phyloP scores from a whole-genome alignment of 1,140 invertebrate genomes.

The Hycleus phaleratus region DNA sequence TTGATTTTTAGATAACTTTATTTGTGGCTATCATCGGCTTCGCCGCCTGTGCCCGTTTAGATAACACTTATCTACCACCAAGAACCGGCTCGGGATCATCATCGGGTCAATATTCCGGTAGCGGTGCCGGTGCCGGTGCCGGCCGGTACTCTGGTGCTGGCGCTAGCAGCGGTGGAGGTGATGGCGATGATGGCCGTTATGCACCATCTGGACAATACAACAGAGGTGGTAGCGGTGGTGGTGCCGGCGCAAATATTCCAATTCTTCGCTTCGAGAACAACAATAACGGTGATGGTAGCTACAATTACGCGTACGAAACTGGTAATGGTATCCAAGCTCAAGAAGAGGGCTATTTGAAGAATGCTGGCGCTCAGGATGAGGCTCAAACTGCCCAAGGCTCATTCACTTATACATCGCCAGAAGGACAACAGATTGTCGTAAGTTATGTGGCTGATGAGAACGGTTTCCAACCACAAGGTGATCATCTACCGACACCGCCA shows the following conservation, averaged over 20 bases:
- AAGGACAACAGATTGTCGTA: slow-evolving; percentile 32
- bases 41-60: background rate
- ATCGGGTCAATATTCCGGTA: too few species aligned
- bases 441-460: slow-evolving; percentile 55
- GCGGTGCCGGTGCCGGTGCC: background rate
- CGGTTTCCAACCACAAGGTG: slow-evolving; percentile 54
- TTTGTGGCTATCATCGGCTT: background rate
- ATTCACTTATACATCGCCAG: slow-evolving; percentile 33
- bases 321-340: slow-evolving; percentile 41
- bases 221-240: background rate
- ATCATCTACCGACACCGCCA: slow-evolving; percentile 47
- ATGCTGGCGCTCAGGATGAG: slow-evolving; percentile 32
- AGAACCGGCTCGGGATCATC: background rate
- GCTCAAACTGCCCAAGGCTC: slow-evolving; percentile 32
- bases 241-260: slow-evolving; percentile 37
- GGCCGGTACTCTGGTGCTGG: background rate
- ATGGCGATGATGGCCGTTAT: background rate
- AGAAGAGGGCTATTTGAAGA: slow-evolving; percentile 41
- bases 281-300: slow-evolving; percentile 31
- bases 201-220: background rate
- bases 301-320: slow-evolving; percentile 51
- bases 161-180: background rate
- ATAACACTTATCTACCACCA: background rate
- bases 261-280: slow-evolving; percentile 33
- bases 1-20: background rate